phyloP scores from a whole-genome alignment of 2,888 invertebrate genomes.

The Morpho achilles region DNA sequence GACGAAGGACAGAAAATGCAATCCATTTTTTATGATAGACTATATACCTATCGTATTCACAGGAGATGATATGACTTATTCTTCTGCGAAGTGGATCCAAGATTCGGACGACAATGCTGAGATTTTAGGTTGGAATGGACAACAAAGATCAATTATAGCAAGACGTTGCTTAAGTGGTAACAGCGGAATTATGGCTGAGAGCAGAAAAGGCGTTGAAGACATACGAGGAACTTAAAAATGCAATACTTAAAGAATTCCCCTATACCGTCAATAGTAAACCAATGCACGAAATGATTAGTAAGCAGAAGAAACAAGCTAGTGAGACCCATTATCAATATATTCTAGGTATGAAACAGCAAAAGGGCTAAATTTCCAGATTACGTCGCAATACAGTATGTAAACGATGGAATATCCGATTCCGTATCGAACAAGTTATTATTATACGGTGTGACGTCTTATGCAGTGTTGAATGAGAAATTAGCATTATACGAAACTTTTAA shows the following conservation, averaged over 20 bases:
- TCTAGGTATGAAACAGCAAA: not conserved
- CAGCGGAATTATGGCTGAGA: not conserved
- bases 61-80: no score
- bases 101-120: slow-evolving; percentile 31
- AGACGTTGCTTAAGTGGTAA: slow-evolving; percentile 18
- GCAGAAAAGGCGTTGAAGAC: not conserved
- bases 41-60: no score
- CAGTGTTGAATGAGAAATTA: no score
- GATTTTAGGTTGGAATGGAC: slow-evolving; percentile 26
- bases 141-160: slow-evolving; percentile 28
- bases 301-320: not conserved
- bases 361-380: not conserved
- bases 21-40: no score
- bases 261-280: not conserved
- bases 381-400: not conserved
- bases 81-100: slow-evolving; percentile 18
- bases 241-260: not conserved
- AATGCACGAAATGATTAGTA: not conserved
- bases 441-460: no score
- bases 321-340: not conserved
- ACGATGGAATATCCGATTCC: no score
- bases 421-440: no score
- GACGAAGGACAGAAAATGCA: not conserved
- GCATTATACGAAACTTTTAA: no score
- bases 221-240: not conserved